A percentile compares a stretch with the other conserved stretches of the same genome.
Conservation (phyloP, 2,797 vertebrate species). For the Paguma larvata region DNA sequence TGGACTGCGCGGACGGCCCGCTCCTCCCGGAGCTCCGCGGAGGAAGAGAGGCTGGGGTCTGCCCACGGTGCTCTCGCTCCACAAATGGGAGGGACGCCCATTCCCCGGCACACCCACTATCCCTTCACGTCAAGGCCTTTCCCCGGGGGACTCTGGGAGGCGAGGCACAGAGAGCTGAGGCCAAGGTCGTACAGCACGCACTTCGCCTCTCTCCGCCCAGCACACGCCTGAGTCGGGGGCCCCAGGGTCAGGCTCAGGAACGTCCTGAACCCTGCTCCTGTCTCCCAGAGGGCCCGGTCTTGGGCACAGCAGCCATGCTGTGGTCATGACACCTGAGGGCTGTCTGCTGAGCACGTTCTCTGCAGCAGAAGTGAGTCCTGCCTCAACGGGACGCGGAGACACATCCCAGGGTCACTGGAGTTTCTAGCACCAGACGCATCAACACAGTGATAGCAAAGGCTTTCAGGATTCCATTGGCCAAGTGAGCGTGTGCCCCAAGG, state of each 20-base stretch:
- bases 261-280: not conserved
- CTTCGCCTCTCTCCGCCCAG: not conserved
- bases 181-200: accelerated
- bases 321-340: not conserved
- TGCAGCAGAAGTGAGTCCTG: not conserved
- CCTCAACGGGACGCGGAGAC: accelerated
- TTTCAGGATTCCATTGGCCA: not conserved
- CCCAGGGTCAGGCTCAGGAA: not conserved
- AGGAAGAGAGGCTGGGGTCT: not conserved
- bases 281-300: not conserved
- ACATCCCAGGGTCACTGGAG: not conserved
- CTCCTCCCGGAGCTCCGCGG: no score
- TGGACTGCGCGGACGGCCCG: accelerated
- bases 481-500: not conserved
- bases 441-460: accelerated
- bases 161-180: not conserved
- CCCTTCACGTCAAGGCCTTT: not conserved
- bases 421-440: not conserved
- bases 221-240: not conserved
- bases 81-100: not conserved
- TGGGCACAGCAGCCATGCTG: accelerated
- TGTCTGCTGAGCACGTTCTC: not conserved
- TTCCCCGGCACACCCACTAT: not conserved
- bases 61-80: not conserved
- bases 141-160: not conserved